Percentiles rank a stretch among this genome's conserved stretches.
Evolutionary conservation across 2,888 invertebrate species (phyloP).

Genomic region (Lepidochitona cinerea): DNA sequence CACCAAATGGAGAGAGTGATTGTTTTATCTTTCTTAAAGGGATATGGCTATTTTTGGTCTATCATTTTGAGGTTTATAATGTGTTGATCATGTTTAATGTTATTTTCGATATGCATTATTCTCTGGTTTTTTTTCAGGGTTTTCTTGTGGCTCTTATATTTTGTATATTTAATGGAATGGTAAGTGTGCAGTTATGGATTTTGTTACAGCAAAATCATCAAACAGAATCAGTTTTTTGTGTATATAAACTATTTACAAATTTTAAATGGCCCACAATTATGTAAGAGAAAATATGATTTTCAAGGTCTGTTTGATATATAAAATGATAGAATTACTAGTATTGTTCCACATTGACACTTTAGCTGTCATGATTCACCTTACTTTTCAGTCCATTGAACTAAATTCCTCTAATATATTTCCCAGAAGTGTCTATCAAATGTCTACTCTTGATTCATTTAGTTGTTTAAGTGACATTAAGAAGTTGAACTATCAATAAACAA

Average conservation of each 20-base stretch:
- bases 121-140: conserved; percentile 29
- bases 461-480: not conserved
- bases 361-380: not conserved
- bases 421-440: too few species aligned
- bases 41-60: too few species aligned
- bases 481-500: not conserved
- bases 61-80: too few species aligned
- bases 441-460: too few species aligned
- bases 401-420: too few species aligned
- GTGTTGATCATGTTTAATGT: too few species aligned
- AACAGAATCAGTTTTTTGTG: too few species aligned
- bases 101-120: not conserved
- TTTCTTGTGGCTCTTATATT: conserved; percentile 40
- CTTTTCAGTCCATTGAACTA: too few species aligned
- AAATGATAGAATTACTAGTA: not conserved
- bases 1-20: not conserved
- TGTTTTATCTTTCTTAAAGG: too few species aligned
- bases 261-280: not conserved
- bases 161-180: conserved; percentile 41
- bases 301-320: not conserved
- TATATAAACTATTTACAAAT: not conserved
- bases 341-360: not conserved
- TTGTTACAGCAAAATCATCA: too few species aligned
- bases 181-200: conserved; percentile 13
- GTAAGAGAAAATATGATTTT: not conserved